phyloP scores from a whole-genome alignment of 2,797 vertebrate genomes.

The Eulemur mongoz region DNA sequence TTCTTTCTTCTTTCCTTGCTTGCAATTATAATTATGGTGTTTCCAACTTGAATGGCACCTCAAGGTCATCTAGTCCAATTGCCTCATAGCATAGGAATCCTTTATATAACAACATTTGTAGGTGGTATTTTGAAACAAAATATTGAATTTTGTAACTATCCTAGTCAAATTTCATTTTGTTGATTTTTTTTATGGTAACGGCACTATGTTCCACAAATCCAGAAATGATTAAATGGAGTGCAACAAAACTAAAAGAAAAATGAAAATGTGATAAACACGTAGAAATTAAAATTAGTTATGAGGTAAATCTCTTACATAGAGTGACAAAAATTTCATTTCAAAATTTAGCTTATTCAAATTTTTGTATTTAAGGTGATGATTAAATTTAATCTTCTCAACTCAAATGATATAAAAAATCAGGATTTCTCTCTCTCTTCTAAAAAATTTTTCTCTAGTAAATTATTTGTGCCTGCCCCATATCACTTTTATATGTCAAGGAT shows the following conservation, averaged over 20 bases:
- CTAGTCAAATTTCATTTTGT: background rate
- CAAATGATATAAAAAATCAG: background rate
- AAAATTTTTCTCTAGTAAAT: background rate
- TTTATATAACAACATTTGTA: background rate
- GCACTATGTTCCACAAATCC: background rate
- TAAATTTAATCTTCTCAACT: background rate
- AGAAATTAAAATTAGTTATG: constrained; percentile 33
- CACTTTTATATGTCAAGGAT: background rate
- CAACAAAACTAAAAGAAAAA: background rate
- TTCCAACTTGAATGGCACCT: background rate
- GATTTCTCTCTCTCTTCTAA: background rate
- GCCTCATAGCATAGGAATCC: background rate
- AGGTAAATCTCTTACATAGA: background rate
- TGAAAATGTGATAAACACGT: background rate
- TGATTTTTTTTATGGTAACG: background rate
- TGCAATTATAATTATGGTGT: background rate
- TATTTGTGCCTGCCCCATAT: background rate
- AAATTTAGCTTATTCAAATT: background rate
- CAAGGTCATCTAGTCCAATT: background rate
- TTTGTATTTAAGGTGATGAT: background rate
- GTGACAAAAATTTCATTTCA: background rate
- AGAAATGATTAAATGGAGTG: background rate
- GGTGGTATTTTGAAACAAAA: background rate
- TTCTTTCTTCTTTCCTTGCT: background rate
- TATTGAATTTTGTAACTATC: background rate